Evolutionary conservation across 2,888 invertebrate species (phyloP).

Genomic region (Penaeus monodon): DNA sequence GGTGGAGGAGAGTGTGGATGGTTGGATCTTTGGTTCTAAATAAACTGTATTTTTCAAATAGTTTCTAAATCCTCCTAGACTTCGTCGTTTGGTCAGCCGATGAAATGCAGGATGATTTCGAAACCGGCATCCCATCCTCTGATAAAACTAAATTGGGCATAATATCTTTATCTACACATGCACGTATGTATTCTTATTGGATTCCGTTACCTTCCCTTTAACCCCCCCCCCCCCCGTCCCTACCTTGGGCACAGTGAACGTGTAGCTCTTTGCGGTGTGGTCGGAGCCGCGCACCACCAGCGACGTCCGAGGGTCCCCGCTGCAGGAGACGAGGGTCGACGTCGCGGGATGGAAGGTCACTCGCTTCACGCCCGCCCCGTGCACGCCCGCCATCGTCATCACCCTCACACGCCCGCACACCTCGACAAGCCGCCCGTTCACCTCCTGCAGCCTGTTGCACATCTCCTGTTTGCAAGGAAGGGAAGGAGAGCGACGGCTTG

Average conservation of each 20-base stretch:
- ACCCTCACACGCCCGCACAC: constrained; percentile 34
- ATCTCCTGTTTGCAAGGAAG: constrained; percentile 31
- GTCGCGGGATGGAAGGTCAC: constrained; percentile 40
- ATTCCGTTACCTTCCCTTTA: too few relatives aligned
- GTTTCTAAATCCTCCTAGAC: too few relatives aligned
- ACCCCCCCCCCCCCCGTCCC: too few relatives aligned
- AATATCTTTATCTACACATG: neutral
- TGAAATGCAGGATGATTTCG: too few relatives aligned
- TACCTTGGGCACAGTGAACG: constrained; percentile 49
- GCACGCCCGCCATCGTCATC: constrained; percentile 15
- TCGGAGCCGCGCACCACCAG: constrained; percentile 47
- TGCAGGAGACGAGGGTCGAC: constrained; percentile 50
- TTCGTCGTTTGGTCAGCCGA: too few relatives aligned
- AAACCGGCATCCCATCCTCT: too few relatives aligned
- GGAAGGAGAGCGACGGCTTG: neutral
- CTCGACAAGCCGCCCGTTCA: constrained; percentile 29
- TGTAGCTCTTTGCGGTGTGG: constrained; percentile 48
- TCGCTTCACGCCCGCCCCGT: constrained; percentile 24
- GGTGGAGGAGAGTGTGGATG: too few relatives aligned
- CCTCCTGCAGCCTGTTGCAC: constrained; percentile 13
- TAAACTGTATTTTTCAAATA: too few relatives aligned
- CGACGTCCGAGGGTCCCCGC: constrained; percentile 43
- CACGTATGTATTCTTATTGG: neutral
- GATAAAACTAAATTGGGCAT: neutral
- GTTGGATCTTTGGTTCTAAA: too few relatives aligned